Conservation (phyloP, 1,140 invertebrate species). For the Cyclina sinensis region DNA sequence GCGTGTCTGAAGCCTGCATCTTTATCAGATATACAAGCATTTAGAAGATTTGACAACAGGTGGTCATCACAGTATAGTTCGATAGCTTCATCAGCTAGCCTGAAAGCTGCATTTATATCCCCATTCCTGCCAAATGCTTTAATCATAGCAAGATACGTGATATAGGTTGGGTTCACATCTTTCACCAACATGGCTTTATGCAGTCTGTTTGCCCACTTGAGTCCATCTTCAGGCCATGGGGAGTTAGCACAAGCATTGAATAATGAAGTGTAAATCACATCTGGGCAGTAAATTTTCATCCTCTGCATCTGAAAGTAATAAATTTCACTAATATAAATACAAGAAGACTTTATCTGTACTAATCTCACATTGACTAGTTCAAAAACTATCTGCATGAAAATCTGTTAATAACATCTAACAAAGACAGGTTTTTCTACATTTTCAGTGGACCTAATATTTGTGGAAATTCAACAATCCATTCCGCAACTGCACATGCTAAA, state of each 20-base stretch:
- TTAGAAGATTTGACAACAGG: slow-evolving; percentile 93
- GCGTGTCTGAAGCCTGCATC: slow-evolving; percentile 93
- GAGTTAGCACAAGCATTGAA: slow-evolving; percentile 96
- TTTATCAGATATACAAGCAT: slow-evolving; percentile 93
- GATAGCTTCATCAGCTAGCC: slow-evolving; percentile 94
- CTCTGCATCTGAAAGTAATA: slow-evolving; percentile 95
- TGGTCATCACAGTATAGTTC: slow-evolving; percentile 89
- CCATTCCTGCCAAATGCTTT: slow-evolving; percentile 95
- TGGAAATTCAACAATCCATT: no score
- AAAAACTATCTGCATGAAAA: no score
- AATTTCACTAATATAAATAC: no score
- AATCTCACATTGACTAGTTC: no score
- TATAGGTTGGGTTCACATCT: slow-evolving; percentile 90
- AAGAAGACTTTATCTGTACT: no score
- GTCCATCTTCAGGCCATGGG: slow-evolving; percentile 90
- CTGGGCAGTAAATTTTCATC: slow-evolving; percentile 89
- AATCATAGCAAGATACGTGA: slow-evolving; percentile 95
- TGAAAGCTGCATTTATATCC: slow-evolving; percentile 92
- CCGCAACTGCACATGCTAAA: no score
- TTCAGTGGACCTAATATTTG: no score
- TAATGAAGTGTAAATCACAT: slow-evolving; percentile 93
- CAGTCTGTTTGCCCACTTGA: slow-evolving; percentile 90
- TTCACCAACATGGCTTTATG: slow-evolving; percentile 91
- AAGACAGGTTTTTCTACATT: no score
- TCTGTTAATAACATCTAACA: no score